Conservation (phyloP, 1,140 invertebrate genomes). For the Temnothorax longispinosus region DNA sequence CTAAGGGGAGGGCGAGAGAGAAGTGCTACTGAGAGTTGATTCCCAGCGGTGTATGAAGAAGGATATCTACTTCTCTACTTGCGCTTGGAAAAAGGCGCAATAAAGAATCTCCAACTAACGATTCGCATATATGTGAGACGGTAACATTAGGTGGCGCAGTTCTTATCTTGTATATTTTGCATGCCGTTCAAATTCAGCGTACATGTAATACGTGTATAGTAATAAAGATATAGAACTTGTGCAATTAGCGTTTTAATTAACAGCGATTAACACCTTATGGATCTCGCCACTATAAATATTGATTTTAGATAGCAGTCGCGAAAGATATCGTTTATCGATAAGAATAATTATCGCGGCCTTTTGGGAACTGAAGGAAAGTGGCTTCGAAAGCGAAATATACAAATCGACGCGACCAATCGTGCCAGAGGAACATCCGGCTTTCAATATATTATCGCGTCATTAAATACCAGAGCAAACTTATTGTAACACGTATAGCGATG, state of each 20-base stretch:
- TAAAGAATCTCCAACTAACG: conserved; percentile 31
- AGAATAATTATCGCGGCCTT: conserved; percentile 19
- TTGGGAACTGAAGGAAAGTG: background rate
- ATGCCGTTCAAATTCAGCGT: background rate
- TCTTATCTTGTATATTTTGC: conserved; percentile 10
- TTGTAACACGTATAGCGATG: background rate
- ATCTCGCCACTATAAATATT: conserved; percentile 17
- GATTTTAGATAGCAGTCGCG: conserved; percentile 8
- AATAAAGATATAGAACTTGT: conserved; percentile 31
- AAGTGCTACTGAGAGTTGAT: conserved; percentile 34
- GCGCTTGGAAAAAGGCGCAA: background rate
- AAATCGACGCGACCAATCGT: conserved; percentile 3
- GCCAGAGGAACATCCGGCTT: background rate
- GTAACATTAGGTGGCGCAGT: background rate
- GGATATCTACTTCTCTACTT: background rate
- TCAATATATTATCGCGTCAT: background rate
- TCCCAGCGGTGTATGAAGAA: background rate
- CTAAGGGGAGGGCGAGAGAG: conserved; percentile 38
- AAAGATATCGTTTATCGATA: conserved; percentile 39
- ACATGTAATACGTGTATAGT: background rate
- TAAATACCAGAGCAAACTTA: background rate
- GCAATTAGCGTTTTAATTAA: conserved; percentile 31
- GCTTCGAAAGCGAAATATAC: conserved; percentile 6
- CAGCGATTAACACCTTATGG: conserved; percentile 29
- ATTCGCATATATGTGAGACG: background rate